phyloP scores from a whole-genome alignment of 2,888 invertebrate genomes.

The Watsonalla binaria region DNA sequence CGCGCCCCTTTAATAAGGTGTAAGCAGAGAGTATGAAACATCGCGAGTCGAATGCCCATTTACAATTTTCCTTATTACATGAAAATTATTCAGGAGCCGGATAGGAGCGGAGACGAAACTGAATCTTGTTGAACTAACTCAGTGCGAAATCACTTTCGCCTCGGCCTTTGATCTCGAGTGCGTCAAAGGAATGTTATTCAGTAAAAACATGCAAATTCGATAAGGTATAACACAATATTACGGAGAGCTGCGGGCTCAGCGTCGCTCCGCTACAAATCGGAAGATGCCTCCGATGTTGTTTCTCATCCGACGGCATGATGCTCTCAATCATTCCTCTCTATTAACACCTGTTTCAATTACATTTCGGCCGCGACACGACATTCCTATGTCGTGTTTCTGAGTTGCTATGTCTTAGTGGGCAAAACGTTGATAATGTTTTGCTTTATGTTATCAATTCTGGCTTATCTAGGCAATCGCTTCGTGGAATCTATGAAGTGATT shows the following conservation, averaged over 20 bases:
- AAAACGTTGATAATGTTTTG: no score
- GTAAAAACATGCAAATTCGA: slow-evolving; percentile 80
- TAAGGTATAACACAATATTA: slow-evolving; percentile 79
- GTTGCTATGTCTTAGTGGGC: no score
- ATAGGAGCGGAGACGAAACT: slow-evolving; percentile 60
- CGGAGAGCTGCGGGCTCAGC: slow-evolving; percentile 52
- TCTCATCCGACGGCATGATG: slow-evolving; percentile 25
- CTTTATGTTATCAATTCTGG: no score
- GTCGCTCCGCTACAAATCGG: slow-evolving; percentile 33
- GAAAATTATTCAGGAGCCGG: slow-evolving; percentile 72
- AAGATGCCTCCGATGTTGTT: slow-evolving; percentile 54
- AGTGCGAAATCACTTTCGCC: slow-evolving; percentile 77
- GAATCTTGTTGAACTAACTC: slow-evolving; percentile 77
- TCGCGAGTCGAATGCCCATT: slow-evolving; percentile 62
- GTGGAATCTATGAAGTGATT: no score
- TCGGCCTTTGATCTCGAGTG: slow-evolving; percentile 74
- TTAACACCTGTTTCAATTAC: not conserved
- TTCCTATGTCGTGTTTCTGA: no score
- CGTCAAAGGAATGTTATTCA: slow-evolving; percentile 78
- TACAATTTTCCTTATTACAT: slow-evolving; percentile 73
- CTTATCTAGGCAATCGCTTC: no score
- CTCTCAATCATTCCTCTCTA: not conserved
- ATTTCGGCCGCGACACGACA: not conserved
- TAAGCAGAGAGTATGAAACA: slow-evolving; percentile 22
- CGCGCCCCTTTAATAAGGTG: not conserved